Conservation (phyloP, 2,888 invertebrate species). For the Campoplex nolae region DNA sequence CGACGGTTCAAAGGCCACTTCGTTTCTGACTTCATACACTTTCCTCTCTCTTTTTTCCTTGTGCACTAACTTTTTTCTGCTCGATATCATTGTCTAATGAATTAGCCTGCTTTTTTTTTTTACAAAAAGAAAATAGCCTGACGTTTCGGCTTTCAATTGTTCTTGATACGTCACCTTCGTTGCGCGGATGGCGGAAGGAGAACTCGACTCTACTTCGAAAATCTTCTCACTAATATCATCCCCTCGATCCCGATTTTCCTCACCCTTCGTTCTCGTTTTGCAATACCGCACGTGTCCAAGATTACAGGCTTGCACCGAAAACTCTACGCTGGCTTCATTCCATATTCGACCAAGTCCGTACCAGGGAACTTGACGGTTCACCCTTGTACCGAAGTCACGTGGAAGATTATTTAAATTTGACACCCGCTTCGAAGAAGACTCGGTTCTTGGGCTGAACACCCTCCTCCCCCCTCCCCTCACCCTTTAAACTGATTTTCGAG, state of each 20-base stretch:
- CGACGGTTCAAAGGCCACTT: constrained; percentile 56
- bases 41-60: neutral
- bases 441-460: constrained; percentile 59
- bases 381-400: constrained; percentile 75
- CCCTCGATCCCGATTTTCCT: constrained; percentile 59
- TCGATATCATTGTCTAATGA: neutral
- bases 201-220: constrained; percentile 37
- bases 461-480: too few relatives aligned
- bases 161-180: neutral
- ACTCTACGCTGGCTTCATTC: constrained; percentile 15
- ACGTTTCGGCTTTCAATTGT: neutral
- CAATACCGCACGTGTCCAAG: constrained; percentile 80
- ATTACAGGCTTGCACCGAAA: constrained; percentile 79
- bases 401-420: constrained; percentile 82
- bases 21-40: neutral
- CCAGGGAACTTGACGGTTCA: constrained; percentile 54
- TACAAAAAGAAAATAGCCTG: neutral
- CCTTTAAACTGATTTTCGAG: constrained; percentile 13
- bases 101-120: neutral
- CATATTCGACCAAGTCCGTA: constrained; percentile 36
- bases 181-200: neutral
- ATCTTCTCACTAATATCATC: constrained; percentile 54
- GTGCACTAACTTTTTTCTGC: neutral
- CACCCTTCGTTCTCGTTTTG: constrained; percentile 68
- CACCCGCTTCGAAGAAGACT: constrained; percentile 72